These are phyloP conservation scores for Nomia melanderi DNA, from an alignment of 1,140 invertebrate genomes.

Conservation along the genomic window DNA sequence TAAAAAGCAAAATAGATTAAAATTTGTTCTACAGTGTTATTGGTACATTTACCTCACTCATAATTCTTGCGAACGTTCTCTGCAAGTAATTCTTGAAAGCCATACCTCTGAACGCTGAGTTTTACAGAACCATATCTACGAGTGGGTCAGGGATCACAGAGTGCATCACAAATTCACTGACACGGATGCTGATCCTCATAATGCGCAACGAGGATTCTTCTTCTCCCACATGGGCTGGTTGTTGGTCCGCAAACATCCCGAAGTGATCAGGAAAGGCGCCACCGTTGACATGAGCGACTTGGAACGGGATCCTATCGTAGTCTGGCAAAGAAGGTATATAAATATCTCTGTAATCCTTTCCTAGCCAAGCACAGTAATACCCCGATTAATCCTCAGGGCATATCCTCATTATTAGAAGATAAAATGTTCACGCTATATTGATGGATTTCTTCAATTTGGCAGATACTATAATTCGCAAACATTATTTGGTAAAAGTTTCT, in stretches of 20 bases:
- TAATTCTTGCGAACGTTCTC: too few species aligned
- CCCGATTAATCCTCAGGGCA: too few species aligned
- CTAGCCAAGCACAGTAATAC: too few species aligned
- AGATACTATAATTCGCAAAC: too few species aligned
- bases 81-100: too few species aligned
- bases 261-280: constrained; percentile 90
- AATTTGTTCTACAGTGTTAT: too few species aligned
- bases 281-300: constrained; percentile 91
- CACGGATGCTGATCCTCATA: constrained; percentile 95
- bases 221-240: constrained; percentile 97
- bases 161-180: constrained; percentile 96
- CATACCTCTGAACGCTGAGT: background rate
- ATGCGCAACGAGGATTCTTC: constrained; percentile 92
- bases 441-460: too few species aligned
- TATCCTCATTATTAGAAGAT: too few species aligned
- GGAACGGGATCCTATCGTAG: constrained; percentile 86
- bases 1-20: too few species aligned
- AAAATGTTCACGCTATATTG: too few species aligned
- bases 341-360: background rate
- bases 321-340: constrained; percentile 83
- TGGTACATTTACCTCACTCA: too few species aligned
- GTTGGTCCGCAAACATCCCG: constrained; percentile 91
- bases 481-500: too few species aligned
- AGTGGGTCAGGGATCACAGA: constrained; percentile 92
- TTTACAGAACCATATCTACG: constrained; percentile 85